A percentile compares a stretch with the other conserved stretches of the same genome.
Evolutionary conservation across 53 echinoderm and acorn worm species (phyloP).

Genomic region (Holothuria scabra): DNA sequence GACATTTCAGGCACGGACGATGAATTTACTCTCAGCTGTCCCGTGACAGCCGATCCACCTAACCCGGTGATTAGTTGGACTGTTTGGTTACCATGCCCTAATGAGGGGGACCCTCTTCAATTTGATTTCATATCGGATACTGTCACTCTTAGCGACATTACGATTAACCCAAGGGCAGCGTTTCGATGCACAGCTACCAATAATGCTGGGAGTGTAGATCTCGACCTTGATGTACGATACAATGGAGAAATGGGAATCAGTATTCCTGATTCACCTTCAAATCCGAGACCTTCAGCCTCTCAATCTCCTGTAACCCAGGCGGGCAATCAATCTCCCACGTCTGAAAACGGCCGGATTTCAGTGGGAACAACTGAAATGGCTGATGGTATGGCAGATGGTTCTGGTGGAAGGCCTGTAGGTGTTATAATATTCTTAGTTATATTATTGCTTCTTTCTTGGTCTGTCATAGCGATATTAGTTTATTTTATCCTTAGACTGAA

Average conservation of each 20-base stretch:
- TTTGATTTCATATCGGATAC: no score
- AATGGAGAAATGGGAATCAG: background rate
- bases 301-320: background rate
- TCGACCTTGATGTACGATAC: background rate
- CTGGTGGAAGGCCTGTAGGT: background rate
- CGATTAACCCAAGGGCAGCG: no score
- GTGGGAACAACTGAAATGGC: background rate
- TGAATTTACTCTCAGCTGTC: conserved; percentile 28
- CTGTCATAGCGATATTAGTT: background rate
- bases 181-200: no score
- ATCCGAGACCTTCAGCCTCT: background rate
- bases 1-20: background rate
- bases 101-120: background rate
- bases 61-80: conserved; percentile 34
- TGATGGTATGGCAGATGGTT: background rate
- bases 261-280: background rate
- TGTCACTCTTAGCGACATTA: background rate
- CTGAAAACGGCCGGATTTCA: background rate
- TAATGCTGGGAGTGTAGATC: background rate
- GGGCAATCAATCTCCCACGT: background rate
- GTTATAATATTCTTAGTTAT: conserved; percentile 9
- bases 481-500: conserved; percentile 7
- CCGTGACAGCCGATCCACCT: conserved; percentile 35
- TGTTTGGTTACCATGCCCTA: no score
- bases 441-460: conserved; percentile 12